phyloP scores from a whole-genome alignment of 2,797 vertebrate species.

The Florisuga fusca region DNA sequence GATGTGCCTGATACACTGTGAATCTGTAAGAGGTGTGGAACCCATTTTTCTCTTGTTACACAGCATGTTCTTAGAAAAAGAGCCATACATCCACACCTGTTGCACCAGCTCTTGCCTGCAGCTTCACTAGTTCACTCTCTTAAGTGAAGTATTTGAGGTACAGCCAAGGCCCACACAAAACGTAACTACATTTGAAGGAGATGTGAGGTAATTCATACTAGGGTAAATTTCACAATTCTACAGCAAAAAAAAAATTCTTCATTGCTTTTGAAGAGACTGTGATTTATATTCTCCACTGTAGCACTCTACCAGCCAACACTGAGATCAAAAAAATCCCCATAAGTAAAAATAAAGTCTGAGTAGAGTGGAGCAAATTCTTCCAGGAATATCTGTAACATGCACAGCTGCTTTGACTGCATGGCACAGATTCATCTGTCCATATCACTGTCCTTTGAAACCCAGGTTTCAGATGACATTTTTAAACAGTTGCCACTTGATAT shows the following conservation, averaged over 20 bases:
- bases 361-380: not conserved
- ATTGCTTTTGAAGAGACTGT: not conserved
- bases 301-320: not conserved
- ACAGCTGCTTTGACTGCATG: accelerated
- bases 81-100: not conserved
- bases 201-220: not conserved
- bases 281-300: not conserved
- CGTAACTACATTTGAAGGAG: not conserved
- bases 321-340: not conserved
- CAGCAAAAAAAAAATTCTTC: not conserved
- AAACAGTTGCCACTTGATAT: not conserved
- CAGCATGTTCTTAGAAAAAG: not conserved
- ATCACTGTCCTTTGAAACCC: not conserved
- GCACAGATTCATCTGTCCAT: not conserved
- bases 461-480: not conserved
- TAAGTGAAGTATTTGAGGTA: not conserved
- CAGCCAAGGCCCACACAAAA: not conserved
- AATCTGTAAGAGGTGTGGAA: not conserved
- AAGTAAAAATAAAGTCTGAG: not conserved
- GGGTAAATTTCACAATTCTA: not conserved
- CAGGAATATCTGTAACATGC: not conserved
- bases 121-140: not conserved
- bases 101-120: not conserved
- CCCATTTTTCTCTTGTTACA: not conserved
- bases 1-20: not conserved